Evolutionary conservation across 2,113 vertebrate genomes (phyloP), one percentile per base, ranked within the genome.

Genomic region (Chaetodon trifascialis): DNA sequence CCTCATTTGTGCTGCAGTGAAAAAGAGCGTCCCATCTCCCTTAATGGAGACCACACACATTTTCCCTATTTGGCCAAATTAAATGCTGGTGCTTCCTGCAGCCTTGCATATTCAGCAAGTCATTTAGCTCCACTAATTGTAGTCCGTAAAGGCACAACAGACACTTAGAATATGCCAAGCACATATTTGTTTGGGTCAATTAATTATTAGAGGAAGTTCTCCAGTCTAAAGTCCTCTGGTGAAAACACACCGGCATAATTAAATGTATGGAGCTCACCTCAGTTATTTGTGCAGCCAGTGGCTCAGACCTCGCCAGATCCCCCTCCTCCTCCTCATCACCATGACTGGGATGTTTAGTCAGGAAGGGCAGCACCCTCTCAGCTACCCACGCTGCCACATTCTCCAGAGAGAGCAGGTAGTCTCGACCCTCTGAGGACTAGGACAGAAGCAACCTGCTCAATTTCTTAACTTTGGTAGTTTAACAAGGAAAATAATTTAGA

Each of bases 361-460:
- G 73, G 82, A 93, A 94, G 85, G 97, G 95, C 34, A 98, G 73
- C 84, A 97, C 88, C 73, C 90, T 81, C 81, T 92, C 95, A 81
- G 96, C 93, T 47, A 98, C 81, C 98, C 97, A 99, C 82, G 86
- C 82, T n/a, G 96, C 95, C 1, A 92, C 93, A 12, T 95, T 87
- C 83, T 96, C 95, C 93, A 99, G 82, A 60, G 91, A 68, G 17
- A 92, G 92, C 62, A 99, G 90, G 87, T 93, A 96, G 44, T 94
- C 93, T 38, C 96, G 93, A 68, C 90, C 96, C 82, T 97, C 95
- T 8, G 95, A 92, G 89, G 94, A 94, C 98, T 99, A 74, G 56
- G 49, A 82, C 44, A 62, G 40, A 69, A 58, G 67, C 6, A 65
- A 70, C 25, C 5, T 1, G 7, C 34, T 54, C 0, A 11, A 42